These are phyloP conservation scores for Phenganax marumi DNA, from an alignment of 92 coral and sea anemone species.

Conservation along the genomic window DNA sequence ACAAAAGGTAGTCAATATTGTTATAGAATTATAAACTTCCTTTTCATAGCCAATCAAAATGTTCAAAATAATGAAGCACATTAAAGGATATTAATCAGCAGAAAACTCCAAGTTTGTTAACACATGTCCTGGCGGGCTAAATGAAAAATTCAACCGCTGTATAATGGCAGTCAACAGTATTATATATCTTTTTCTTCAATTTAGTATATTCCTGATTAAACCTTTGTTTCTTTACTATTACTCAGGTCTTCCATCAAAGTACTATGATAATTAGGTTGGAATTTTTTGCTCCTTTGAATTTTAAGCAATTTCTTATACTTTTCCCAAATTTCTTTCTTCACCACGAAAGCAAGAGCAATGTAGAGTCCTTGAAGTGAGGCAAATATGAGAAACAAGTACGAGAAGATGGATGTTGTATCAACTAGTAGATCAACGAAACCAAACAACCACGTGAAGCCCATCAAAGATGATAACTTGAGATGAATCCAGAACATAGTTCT, in stretches of 20 bases:
- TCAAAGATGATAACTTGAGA: constrained; percentile 24
- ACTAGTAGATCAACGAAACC: constrained; percentile 7
- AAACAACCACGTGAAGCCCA: constrained; percentile 30
- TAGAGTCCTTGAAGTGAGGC: background rate
- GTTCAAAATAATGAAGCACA: no score
- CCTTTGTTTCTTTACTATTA: background rate
- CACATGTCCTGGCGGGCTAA: no score
- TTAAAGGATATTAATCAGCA: no score
- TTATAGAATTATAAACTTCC: no score
- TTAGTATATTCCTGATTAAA: no score
- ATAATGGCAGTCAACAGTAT: no score
- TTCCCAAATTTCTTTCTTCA: background rate
- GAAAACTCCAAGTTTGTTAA: no score
- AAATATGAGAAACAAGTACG: constrained; percentile 24
- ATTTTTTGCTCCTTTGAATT: background rate
- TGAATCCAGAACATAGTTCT: background rate
- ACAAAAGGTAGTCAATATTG: no score
- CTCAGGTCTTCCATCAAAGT: background rate
- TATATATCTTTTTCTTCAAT: no score
- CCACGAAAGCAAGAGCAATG: background rate
- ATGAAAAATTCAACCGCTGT: no score
- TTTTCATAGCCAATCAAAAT: no score
- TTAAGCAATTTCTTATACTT: background rate
- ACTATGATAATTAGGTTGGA: background rate
- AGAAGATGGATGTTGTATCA: background rate